Base-by-base conservation (phyloP, 1,140 invertebrate species). In the Carcinoscorpius rotundicauda region DNA sequence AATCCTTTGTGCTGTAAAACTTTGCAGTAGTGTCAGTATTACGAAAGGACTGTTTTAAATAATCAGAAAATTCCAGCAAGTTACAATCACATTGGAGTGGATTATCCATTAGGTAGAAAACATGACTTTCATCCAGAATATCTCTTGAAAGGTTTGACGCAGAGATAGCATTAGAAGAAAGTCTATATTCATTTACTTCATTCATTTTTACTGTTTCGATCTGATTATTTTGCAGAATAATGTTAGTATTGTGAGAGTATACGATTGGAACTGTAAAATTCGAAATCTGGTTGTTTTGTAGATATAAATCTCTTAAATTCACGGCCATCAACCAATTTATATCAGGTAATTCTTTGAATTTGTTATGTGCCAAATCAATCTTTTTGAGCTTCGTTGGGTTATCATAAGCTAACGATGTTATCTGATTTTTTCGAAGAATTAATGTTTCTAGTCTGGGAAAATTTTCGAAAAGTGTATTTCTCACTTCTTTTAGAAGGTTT, bases 11-110 rank as follows among this genome's bases (percentile, higher is more conserved):
- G 6, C 52, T n/a, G 3, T 57, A 49, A 53, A 70, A 61, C 3
- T 51, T 51, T 49, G 56, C 58, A 4, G 10, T 58, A 60, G n/a
- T 52, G 29, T 64, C 62, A 4, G 52, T 49, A 51, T 50, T 5
- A 50, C 52, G 60, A 51, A 50, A 11, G 3, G 49, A 58, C n/a
- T 49, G 4, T 55, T 64, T 55, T 5, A 66, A 9, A 52, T 63
- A 68, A 10, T 62, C 10, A 29, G 60, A 61, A 60, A 70, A 66
- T 6, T 58, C n/a, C 49, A 60, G 65, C 48, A 68, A 9, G 0
- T 71, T 8, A 69, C 87, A 90, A 68, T 87, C 82, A 69, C 87
- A 89, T 4, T 71, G 59, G 49, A 88, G 70, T 0, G 86, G 86
- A 76, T 89, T 89, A 55, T 82, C 73, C 63, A 76, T 79, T 4